phyloP scores from a whole-genome alignment of 2,888 invertebrate genomes.

The Apeira syringaria region DNA sequence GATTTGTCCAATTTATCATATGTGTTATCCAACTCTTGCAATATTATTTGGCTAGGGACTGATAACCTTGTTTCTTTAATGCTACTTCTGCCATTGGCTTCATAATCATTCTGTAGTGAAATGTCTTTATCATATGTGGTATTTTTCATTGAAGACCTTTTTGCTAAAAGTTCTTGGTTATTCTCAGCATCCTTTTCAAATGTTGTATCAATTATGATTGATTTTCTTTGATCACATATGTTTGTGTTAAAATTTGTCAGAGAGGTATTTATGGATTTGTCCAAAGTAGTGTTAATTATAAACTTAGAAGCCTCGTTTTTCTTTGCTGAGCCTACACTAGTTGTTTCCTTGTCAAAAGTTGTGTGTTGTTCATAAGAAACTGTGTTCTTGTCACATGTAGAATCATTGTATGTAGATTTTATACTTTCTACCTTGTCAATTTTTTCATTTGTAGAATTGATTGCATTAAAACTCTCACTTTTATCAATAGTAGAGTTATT shows the following conservation, averaged over 20 bases:
- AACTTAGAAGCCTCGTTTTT: background rate
- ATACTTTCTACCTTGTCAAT: background rate
- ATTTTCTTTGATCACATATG: background rate
- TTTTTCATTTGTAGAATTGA: constrained; percentile 12
- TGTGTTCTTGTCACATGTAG: background rate
- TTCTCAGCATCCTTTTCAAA: constrained; percentile 19
- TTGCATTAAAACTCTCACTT: constrained; percentile 9
- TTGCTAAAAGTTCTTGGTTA: background rate
- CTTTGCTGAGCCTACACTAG: background rate
- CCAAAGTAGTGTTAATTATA: constrained; percentile 14
- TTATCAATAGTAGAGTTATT: constrained; percentile 28
- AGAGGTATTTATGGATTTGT: constrained; percentile 11
- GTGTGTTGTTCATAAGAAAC: background rate
- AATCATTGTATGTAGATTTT: background rate
- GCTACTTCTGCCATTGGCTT: constrained; percentile 4
- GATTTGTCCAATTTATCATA: constrained; percentile 11
- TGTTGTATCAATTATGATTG: constrained; percentile 12
- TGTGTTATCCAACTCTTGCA: constrained; percentile 12
- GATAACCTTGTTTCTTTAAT: constrained; percentile 8
- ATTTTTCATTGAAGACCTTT: constrained; percentile 16
- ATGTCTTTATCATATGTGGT: constrained; percentile 25
- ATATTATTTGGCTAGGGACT: constrained; percentile 4
- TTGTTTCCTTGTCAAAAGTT: constrained; percentile 1
- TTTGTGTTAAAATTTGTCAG: background rate
- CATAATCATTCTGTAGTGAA: background rate